Evolutionary conservation across 2,888 invertebrate genomes (phyloP), one percentile per base, ranked within the genome.

Genomic region (Sinhomidia bicolor): DNA sequence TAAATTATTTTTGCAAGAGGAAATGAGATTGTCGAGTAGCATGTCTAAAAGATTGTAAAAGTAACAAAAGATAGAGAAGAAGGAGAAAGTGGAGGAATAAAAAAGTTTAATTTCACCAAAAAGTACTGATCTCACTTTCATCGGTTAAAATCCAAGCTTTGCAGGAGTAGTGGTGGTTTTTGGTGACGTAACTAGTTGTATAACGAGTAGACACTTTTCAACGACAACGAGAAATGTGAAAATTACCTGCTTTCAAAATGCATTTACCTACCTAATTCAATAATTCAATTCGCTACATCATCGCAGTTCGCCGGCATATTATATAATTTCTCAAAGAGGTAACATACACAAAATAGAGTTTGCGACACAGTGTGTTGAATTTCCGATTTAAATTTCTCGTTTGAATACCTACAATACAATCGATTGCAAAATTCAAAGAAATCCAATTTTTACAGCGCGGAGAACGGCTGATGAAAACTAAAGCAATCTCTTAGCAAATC

Each of bases 1-100:
- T 88, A 88, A 88, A 82, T 88, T 88, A 87, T 87, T 88, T 88
- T 88, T 82, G 82, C 82, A 57, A 88, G 68, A 82, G 87, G 87
- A 88, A 88, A 88, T 88, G 87, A 88, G 82, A 82, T 62, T 88
- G 87, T 88, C 82, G 87, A 82, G 87, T 62, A 82, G 65, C 82
- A 82, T 88, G 87, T 82, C 82, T 88, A 60, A 88, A 76, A 80
- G 87, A 88, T 88, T 57, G 87, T 82, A 88, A 82, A 88, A 82
- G 57, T 44, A 82, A 68, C 54, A 68, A 54, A 51, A 29, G 41
- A 41, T 20, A 32, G 29, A 14, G 32, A 29, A 65, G 51, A 65
- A 51, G 79, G 68, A 51, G 68, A 29, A 81, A 29, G 44, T n/a
- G n/a, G n/a, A 20, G 41, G 47, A 29, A 44, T 51, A 60, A 65